Base-by-base conservation (phyloP, 2,113 vertebrate genomes). In the Potamarius usumacintae region DNA sequence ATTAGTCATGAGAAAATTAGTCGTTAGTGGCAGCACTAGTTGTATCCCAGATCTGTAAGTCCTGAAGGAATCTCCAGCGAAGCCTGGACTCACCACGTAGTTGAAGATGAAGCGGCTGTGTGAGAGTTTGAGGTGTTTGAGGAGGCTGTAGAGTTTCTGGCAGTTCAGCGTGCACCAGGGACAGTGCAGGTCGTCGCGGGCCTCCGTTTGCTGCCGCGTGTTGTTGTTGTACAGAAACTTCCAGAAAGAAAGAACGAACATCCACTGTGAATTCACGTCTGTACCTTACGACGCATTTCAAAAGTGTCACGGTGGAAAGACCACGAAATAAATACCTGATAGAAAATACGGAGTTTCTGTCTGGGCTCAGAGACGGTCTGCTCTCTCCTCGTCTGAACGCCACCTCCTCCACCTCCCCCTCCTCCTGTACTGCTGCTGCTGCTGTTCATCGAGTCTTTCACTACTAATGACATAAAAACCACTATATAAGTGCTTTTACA, bases 81-180 rank as follows among this genome's bases (percentile, higher is more conserved):
- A 42, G 14, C 30, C 25, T 42, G 63, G 3, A 91, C 97, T 96
- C 92, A 99, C 98, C 95, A 99, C 97, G 78, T 99, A 99, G 95
- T 97, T 99, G 93, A 99, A 99, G 93, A 99, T 99, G 94, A 99
- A 99, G 88, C 98, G 96, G 92, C 97, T 99, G 92, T 99, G 98
- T 91, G 97, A 99, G 86, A 99, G 97, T 89, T 99, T 99, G 83
- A 99, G 97, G 94, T 99, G 98, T 91, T 99, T 99, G 57, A 99
- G 97, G 90, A 99, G 96, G 92, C 98, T 99, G 92, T 99, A 99
- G 55, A 99, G 97, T 88, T 98, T 99, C 89, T 98, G 96, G 91
- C 98, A 99, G 93, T 99, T 99, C 89, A 99, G 93, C 0, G 98
- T 99, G 89, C 98, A 99, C 98, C 98, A 99, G 0, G 98, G 98